These are phyloP conservation scores for Sthenelais limicola DNA, from an alignment of 2,888 invertebrate species.

Conservation along the genomic window DNA sequence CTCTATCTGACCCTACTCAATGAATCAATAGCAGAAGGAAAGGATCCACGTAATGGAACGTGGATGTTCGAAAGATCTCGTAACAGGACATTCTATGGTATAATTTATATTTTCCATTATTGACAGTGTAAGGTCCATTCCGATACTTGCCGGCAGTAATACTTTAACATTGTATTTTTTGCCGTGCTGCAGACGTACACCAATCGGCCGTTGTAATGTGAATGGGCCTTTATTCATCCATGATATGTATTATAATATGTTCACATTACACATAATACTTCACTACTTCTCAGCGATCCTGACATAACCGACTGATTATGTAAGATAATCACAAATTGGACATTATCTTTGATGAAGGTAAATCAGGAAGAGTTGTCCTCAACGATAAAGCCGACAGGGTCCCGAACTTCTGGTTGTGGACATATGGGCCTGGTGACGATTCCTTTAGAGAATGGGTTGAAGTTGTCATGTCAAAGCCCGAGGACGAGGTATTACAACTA, in stretches of 20 bases:
- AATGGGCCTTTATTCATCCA: too few species aligned
- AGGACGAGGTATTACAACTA: neutral
- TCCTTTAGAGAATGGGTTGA: conserved; percentile 17
- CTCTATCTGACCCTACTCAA: conserved; percentile 57
- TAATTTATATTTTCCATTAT: neutral
- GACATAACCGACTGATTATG: too few species aligned
- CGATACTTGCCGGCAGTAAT: too few species aligned
- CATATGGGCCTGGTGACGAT: conserved; percentile 8
- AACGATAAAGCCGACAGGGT: conserved; percentile 53
- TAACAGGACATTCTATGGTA: conserved; percentile 26
- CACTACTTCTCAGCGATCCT: too few species aligned
- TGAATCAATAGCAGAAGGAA: conserved; percentile 55
- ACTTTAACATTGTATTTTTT: too few species aligned
- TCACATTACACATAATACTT: too few species aligned
- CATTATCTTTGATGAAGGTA: too few species aligned
- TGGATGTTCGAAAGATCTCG: conserved; percentile 53
- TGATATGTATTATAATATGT: too few species aligned
- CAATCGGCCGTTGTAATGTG: too few species aligned
- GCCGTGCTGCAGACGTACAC: too few species aligned
- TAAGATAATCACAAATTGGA: too few species aligned
- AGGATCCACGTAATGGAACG: conserved; percentile 55
- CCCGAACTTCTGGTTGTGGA: conserved; percentile 54
- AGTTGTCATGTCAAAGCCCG: conserved; percentile 7
- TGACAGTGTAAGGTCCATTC: too few species aligned
- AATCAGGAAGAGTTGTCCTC: conserved; percentile 53